A percentile compares a stretch with the other conserved stretches of the same genome.
These are phyloP conservation scores for Latrodectus elegans DNA, from an alignment of 2,888 invertebrate genomes.

Conservation along the genomic window DNA sequence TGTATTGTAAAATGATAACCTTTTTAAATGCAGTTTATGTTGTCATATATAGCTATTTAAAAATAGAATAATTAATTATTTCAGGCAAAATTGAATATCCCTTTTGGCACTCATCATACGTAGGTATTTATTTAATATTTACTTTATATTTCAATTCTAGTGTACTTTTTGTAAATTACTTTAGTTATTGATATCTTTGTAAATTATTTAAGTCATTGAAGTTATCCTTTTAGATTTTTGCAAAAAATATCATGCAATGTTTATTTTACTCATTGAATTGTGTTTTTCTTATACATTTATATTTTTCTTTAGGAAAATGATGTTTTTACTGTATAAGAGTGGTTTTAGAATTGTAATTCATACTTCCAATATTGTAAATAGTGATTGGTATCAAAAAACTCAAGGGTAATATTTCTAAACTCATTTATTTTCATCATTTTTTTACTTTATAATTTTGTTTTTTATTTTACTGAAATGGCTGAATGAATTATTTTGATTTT, in stretches of 20 bases:
- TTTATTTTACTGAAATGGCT: neutral
- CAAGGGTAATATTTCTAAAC: constrained; percentile 77
- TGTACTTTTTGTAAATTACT: neutral
- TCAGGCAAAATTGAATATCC: constrained; percentile 83
- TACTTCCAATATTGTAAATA: constrained; percentile 91
- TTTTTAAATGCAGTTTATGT: neutral
- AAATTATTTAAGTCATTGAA: neutral
- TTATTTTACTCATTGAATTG: neutral
- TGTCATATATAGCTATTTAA: neutral
- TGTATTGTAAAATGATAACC: neutral
- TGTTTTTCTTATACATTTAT: neutral
- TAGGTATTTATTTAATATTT: constrained; percentile 76
- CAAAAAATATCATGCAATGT: neutral
- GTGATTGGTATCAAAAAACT: constrained; percentile 95
- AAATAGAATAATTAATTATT: constrained; percentile 72
- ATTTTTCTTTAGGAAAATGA: constrained; percentile 82
- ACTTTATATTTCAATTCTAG: constrained; percentile 7
- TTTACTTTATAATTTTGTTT: too few species aligned
- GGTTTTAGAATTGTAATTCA: constrained; percentile 90
- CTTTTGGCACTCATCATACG: constrained; percentile 92
- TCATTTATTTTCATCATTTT: too few species aligned
- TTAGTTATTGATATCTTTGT: neutral
- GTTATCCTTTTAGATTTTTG: neutral
- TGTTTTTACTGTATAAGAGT: constrained; percentile 85
- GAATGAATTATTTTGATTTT: neutral